Conservation (phyloP, 2,113 vertebrate genomes). For the Hemichromis elongatus region DNA sequence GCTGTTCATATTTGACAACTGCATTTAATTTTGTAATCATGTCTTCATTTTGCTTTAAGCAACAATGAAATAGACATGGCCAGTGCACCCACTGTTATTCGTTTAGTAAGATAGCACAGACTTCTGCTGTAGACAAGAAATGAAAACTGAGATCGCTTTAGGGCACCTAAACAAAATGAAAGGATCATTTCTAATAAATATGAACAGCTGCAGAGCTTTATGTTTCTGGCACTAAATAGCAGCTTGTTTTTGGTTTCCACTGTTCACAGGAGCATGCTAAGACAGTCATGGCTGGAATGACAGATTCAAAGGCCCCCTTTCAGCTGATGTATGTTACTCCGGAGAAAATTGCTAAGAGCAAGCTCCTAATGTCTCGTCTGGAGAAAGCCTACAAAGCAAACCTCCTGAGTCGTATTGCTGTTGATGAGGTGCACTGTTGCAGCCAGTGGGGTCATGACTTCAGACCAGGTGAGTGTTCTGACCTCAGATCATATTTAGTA, state of each 20-base stretch:
- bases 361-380: slow-evolving; percentile 93
- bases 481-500: neutral
- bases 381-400: slow-evolving; percentile 88
- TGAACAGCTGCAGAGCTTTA: neutral
- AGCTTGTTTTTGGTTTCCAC: neutral
- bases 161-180: neutral
- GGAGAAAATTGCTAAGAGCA: slow-evolving; percentile 97
- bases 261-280: slow-evolving; percentile 84
- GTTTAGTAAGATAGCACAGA: neutral
- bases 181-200: neutral
- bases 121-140: neutral
- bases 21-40: neutral
- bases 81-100: neutral
- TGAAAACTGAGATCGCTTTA: neutral
- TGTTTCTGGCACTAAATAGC: neutral
- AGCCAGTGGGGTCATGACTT: slow-evolving; percentile 99
- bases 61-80: neutral
- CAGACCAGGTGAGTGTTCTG: slow-evolving; percentile 80
- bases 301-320: slow-evolving; percentile 71
- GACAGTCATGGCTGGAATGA: slow-evolving; percentile 82
- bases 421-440: slow-evolving; percentile 97
- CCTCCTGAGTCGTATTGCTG: slow-evolving; percentile 81
- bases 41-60: neutral
- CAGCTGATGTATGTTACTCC: slow-evolving; percentile 95
- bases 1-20: accelerated